Evolutionary conservation across 2,888 invertebrate species (phyloP).

Genomic region (Drymonia ruficornis): DNA sequence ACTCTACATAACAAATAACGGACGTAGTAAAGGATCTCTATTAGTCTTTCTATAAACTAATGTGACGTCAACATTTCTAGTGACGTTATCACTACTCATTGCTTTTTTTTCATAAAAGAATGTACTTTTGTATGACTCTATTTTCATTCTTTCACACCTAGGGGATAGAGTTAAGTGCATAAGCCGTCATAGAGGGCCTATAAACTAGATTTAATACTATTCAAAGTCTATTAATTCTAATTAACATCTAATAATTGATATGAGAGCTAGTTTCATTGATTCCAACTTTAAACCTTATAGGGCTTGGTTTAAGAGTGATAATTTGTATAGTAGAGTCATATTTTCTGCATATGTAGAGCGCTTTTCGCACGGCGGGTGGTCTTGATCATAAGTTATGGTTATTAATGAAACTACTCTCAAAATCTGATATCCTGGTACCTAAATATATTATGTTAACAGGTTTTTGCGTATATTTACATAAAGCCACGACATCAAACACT

Average conservation of each 20-base stretch:
- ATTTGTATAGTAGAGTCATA: too few species aligned
- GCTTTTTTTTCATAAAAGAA: background rate
- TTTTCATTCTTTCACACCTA: conserved; percentile 11
- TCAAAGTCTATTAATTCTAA: background rate
- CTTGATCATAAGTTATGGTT: background rate
- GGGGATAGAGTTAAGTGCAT: background rate
- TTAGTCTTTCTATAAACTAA: too few species aligned
- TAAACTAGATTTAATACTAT: background rate
- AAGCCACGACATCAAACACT: conserved; percentile 30
- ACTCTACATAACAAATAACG: too few species aligned
- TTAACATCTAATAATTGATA: background rate
- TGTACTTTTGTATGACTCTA: background rate
- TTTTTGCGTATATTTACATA: conserved; percentile 10
- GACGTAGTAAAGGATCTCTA: too few species aligned
- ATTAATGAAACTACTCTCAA: background rate
- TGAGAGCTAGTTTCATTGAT: background rate
- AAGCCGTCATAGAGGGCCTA: background rate
- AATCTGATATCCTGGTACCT: background rate
- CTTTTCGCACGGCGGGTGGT: too few species aligned
- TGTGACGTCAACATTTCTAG: background rate
- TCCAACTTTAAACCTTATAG: too few species aligned
- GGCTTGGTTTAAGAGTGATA: too few species aligned
- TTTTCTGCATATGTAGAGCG: too few species aligned
- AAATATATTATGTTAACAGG: background rate
- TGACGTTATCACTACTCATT: background rate